Evolutionary conservation across 2,888 invertebrate genomes (phyloP).

Genomic region (Drosophila fungiperda): DNA sequence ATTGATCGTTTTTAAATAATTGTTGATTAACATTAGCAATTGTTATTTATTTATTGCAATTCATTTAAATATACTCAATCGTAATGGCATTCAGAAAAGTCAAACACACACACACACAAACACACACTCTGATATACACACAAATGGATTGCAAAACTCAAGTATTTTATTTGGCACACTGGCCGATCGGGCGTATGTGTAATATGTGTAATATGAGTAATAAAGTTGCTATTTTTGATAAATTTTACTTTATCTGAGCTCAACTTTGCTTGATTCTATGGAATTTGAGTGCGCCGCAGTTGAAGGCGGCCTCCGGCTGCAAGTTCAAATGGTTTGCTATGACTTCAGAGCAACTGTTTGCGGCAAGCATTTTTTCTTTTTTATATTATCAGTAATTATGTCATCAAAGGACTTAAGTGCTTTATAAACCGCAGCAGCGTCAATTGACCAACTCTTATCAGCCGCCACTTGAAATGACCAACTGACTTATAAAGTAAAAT

Average conservation of each 20-base stretch:
- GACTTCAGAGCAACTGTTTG: slow-evolving; percentile 30
- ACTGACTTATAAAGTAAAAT: slow-evolving; percentile 13
- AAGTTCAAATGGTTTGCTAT: slow-evolving; percentile 47
- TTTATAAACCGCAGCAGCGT: slow-evolving; percentile 11
- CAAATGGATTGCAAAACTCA: slow-evolving; percentile 37
- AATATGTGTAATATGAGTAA: slow-evolving; percentile 60
- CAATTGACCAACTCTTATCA: slow-evolving; percentile 32
- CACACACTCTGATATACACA: not conserved
- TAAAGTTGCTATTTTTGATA: slow-evolving; percentile 14
- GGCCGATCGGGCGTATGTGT: slow-evolving; percentile 62
- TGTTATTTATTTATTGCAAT: slow-evolving; percentile 13
- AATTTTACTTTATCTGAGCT: slow-evolving; percentile 34
- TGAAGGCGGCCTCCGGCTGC: slow-evolving; percentile 39
- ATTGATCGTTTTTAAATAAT: not conserved
- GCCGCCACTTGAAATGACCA: slow-evolving; percentile 43
- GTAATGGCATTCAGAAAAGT: slow-evolving; percentile 33
- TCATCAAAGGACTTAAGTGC: slow-evolving; percentile 35
- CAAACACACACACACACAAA: slow-evolving; percentile 7
- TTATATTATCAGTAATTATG: slow-evolving; percentile 43
- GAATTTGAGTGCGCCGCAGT: slow-evolving; percentile 3
- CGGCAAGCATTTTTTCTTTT: slow-evolving; percentile 23
- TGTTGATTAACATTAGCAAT: slow-evolving; percentile 16
- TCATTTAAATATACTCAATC: slow-evolving; percentile 23
- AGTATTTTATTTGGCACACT: slow-evolving; percentile 58
- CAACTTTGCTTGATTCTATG: slow-evolving; percentile 12